Evolutionary conservation across 1,140 invertebrate species (phyloP).

Genomic region (Akabosia matsudoensis): DNA sequence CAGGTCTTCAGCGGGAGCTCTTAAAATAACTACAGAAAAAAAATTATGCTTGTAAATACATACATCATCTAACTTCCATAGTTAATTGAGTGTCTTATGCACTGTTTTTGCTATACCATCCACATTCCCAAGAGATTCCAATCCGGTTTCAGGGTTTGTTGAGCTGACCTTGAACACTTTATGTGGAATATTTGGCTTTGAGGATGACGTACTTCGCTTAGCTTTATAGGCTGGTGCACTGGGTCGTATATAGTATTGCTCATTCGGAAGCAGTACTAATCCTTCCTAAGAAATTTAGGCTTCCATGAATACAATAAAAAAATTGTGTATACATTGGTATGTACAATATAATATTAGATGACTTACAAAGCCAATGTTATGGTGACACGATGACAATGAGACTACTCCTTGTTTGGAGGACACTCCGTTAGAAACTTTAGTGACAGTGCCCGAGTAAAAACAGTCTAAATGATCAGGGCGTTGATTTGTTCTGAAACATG

Average conservation of each 20-base stretch:
- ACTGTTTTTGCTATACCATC: not conserved
- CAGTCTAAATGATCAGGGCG: not conserved
- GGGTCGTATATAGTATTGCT: slow-evolving; percentile 10
- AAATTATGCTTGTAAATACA: too few relatives aligned
- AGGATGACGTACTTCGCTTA: not conserved
- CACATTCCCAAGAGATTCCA: not conserved
- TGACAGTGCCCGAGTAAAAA: not conserved
- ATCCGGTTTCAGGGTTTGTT: not conserved
- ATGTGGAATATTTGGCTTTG: not conserved
- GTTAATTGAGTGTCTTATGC: too few relatives aligned
- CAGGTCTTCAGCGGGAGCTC: not conserved
- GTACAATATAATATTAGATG: not conserved
- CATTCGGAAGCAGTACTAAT: not conserved
- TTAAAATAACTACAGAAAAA: not conserved
- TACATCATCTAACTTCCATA: too few relatives aligned
- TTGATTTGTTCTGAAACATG: too few relatives aligned
- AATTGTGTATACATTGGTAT: not conserved
- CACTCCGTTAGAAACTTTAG: not conserved
- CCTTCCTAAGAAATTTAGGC: slow-evolving; percentile 5
- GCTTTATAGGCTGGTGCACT: not conserved
- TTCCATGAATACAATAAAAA: not conserved
- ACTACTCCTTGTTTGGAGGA: not conserved
- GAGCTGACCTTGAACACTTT: not conserved
- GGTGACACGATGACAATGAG: not conserved
- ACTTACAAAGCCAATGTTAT: not conserved